Percentiles rank a stretch among this genome's conserved stretches.
phyloP scores from a whole-genome alignment of 2,113 vertebrate genomes.

The Meriones unguiculatus region DNA sequence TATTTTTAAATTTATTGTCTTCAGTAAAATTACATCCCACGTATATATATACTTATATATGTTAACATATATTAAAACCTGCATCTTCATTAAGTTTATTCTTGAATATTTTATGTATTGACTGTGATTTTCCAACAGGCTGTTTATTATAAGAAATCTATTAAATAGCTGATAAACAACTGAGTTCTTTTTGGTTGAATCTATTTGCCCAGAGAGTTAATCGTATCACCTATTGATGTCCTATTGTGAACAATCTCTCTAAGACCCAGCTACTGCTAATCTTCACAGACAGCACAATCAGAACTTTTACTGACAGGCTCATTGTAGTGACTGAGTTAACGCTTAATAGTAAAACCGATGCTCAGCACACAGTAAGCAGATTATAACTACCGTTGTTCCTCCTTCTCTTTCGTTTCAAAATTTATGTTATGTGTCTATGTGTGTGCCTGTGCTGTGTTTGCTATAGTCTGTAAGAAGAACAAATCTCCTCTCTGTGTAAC shows the following conservation, averaged over 20 bases:
- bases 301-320: background rate
- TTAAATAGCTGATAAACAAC: constrained; percentile 1
- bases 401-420: background rate
- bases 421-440: background rate
- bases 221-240: background rate
- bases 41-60: no score
- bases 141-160: constrained; percentile 14
- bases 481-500: background rate
- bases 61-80: background rate
- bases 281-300: background rate
- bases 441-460: background rate
- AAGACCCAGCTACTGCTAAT: constrained; percentile 1
- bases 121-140: background rate
- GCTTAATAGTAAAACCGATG: background rate
- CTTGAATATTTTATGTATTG: background rate
- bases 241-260: background rate
- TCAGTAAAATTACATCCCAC: background rate
- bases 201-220: background rate
- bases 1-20: background rate
- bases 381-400: background rate
- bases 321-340: background rate
- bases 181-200: background rate
- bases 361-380: background rate
- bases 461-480: background rate
- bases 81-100: constrained; percentile 17